A percentile compares a stretch with the other conserved stretches of the same genome.
Conservation (phyloP, 53 echinoderm and acorn worm genomes). For the Zoroaster sp. region DNA sequence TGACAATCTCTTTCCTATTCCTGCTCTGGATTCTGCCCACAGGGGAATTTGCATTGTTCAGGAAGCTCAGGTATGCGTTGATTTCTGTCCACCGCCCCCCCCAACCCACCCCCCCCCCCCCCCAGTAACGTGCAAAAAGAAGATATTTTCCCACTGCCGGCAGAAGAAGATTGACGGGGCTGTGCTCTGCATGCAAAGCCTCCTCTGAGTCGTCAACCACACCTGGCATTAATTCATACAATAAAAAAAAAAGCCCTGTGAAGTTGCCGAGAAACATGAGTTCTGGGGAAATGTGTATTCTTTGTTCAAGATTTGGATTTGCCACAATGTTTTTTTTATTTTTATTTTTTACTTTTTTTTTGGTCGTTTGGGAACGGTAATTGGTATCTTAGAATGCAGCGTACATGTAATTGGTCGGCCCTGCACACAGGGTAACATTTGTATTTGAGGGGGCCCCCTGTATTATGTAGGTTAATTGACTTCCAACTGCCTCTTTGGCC, state of each 20-base stretch:
- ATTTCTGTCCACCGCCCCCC: no score
- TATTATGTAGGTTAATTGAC: constrained; percentile 22
- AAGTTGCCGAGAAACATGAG: constrained; percentile 18
- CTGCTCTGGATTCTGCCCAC: background rate
- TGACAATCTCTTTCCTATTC: constrained; percentile 25
- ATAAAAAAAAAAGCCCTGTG: background rate
- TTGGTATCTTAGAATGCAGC: background rate
- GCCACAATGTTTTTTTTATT: background rate
- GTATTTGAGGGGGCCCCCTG: background rate
- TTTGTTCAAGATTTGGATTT: constrained; percentile 25
- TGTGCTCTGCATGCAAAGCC: background rate
- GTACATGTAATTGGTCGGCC: constrained; percentile 27
- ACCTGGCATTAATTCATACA: background rate
- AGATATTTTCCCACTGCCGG: background rate
- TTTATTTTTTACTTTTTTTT: background rate
- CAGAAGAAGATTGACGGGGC: background rate
- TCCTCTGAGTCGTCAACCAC: background rate
- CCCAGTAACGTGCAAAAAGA: constrained; percentile 24
- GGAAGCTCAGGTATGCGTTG: constrained; percentile 19
- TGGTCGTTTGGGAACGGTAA: background rate
- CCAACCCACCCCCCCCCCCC: no score
- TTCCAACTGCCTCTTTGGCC: background rate
- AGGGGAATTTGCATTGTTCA: constrained; percentile 20
- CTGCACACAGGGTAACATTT: background rate
- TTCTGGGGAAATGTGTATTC: constrained; percentile 8